phyloP scores from a whole-genome alignment of 2,797 vertebrate genomes.

The Scolopax rusticola region DNA sequence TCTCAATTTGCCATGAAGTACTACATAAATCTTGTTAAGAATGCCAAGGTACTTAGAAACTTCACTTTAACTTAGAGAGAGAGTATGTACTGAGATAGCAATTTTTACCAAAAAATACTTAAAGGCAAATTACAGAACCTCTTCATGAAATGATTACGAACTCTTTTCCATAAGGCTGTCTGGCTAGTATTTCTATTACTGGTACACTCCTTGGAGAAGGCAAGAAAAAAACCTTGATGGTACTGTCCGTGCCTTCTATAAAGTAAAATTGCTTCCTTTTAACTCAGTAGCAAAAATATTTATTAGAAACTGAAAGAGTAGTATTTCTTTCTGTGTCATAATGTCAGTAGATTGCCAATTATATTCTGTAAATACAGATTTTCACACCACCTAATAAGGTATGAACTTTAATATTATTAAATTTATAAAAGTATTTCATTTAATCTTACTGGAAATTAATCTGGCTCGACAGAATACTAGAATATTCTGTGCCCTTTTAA shows the following conservation, averaged over 20 bases:
- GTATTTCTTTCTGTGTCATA: slow-evolving; percentile 1
- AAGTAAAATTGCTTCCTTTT: slow-evolving; percentile 43
- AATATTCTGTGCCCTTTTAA: not conserved
- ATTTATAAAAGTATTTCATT: not conserved
- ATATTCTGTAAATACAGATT: not conserved
- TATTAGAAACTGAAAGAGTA: slow-evolving; percentile 11
- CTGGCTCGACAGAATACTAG: not conserved
- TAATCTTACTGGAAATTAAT: not conserved
- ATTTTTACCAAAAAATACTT: not conserved
- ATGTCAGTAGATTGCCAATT: slow-evolving; percentile 8
- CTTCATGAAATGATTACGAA: slow-evolving; percentile 26
- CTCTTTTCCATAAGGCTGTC: not conserved
- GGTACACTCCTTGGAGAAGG: not conserved
- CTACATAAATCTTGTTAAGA: not conserved
- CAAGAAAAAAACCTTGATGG: not conserved
- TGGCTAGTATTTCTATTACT: not conserved
- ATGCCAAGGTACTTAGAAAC: not conserved
- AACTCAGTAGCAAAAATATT: slow-evolving; percentile 41
- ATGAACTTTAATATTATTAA: not conserved
- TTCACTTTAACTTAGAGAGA: slow-evolving; percentile 24
- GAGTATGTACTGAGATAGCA: not conserved
- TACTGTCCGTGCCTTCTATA: not conserved
- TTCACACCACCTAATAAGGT: not conserved
- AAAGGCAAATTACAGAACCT: slow-evolving; percentile 22
- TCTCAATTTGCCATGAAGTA: not conserved